Evolutionary conservation across 2,888 invertebrate genomes (phyloP), one percentile per base, ranked within the genome.

Genomic region (Caenorhabditis japonica): DNA sequence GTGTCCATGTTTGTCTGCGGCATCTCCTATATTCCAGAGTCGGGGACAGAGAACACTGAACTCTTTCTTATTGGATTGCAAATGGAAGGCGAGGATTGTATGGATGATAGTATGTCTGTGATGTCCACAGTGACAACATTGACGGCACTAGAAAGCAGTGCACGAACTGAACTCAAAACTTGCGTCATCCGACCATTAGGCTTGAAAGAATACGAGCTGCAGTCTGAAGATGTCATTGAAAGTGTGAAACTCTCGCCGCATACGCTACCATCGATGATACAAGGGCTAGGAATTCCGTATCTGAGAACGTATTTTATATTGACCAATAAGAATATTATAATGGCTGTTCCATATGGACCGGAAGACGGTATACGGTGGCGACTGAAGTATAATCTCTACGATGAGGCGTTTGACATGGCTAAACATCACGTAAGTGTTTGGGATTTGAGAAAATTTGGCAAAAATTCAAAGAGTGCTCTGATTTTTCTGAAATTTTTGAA

Each of bases 331-430:
- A 79, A 84, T 33, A 61, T 87, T 44, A 81, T 87, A n/a, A 75
- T 81, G 83, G 84, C 85, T 2, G 70, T 76, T 30, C 86, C 87
- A 4, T 86, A 81, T 44, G 79, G 83, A 5, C 78, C 81, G 0
- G 82, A 83, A 52, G 83, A 87, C 43, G 79, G 78, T 25, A 80
- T 87, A 2, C 39, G 56, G 13, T 87, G 85, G 86, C 76, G 85
- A 25, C 30, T 87, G 55, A 79, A 83, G 19, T 85, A 87, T 39
- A 73, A 73, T n/a, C 55, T 79, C 5, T 85, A 75, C 51, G 80
- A 76, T 19, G 80, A 82, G 44, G 86, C 87, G 13, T 64, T 77
- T 19, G 79, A 77, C 21, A 81, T 81, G 43, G 83, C 85, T 3
- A 59, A 74, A 23, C 46, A 77, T 30, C 47, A 83, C 66, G 62